phyloP scores from a whole-genome alignment of 2,888 invertebrate species.

The Abscondita cerata region DNA sequence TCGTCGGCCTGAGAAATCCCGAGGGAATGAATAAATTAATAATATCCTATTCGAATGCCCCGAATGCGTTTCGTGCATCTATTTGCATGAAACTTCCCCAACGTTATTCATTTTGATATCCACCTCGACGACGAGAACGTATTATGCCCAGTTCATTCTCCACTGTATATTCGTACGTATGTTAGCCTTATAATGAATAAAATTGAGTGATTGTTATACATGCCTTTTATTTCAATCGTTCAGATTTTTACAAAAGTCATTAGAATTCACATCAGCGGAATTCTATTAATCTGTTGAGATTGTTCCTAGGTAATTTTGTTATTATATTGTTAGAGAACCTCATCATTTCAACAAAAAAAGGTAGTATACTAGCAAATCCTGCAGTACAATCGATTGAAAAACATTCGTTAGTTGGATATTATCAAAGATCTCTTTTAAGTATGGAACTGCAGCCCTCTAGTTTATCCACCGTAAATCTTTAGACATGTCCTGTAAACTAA shows the following conservation, averaged over 20 bases:
- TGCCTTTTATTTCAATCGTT: conserved; percentile 33
- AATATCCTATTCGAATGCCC: conserved; percentile 48
- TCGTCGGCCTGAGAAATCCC: conserved; percentile 45
- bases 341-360: too few relatives aligned
- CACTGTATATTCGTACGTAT: conserved; percentile 19
- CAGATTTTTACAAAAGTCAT: conserved; percentile 42
- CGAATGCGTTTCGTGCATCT: conserved; percentile 48
- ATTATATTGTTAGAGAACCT: too few relatives aligned
- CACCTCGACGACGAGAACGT: conserved; percentile 25
- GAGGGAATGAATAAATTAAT: conserved; percentile 54
- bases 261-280: conserved; percentile 21
- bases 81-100: conserved; percentile 50
- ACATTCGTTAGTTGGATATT: too few relatives aligned
- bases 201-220: conserved; percentile 40
- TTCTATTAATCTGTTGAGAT: conserved; percentile 27
- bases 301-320: too few relatives aligned
- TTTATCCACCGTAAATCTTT: conserved; percentile 10
- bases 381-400: too few relatives aligned
- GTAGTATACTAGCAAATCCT: too few relatives aligned
- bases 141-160: conserved; percentile 21
- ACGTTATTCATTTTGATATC: conserved; percentile 46
- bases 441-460: conserved; percentile 16
- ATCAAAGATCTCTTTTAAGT: too few relatives aligned
- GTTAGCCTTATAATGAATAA: conserved; percentile 39
- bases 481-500: neutral